phyloP scores from a whole-genome alignment of 2,888 invertebrate genomes.

The Cistogaster globosa region DNA sequence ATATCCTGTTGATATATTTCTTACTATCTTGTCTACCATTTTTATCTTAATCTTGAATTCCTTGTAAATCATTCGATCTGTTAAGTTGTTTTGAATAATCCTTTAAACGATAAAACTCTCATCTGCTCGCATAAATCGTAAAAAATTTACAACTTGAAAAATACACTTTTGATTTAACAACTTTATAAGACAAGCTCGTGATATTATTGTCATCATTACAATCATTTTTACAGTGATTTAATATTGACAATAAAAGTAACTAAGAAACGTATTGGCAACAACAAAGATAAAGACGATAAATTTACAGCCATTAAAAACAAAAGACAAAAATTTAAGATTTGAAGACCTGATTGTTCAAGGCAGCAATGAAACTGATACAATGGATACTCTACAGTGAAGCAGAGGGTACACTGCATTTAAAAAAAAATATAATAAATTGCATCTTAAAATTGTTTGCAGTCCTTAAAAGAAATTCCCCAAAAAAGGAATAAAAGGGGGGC shows the following conservation, averaged over 20 bases:
- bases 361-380: not conserved
- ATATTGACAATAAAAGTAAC: constrained; percentile 54
- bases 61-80: not conserved
- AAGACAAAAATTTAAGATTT: no score
- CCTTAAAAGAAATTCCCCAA: no score
- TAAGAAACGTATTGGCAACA: not conserved
- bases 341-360: no score
- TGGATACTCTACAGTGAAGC: no score
- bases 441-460: no score
- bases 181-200: constrained; percentile 50
- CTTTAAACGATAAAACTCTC: constrained; percentile 13
- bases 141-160: not conserved
- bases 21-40: not conserved
- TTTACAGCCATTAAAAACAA: no score
- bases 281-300: not conserved
- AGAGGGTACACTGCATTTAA: no score
- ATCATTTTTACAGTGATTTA: constrained; percentile 41
- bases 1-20: not conserved
- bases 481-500: no score
- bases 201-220: constrained; percentile 54
- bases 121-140: constrained; percentile 22
- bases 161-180: constrained; percentile 42
- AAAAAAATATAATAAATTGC: no score
- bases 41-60: not conserved
- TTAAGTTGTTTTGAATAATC: constrained; percentile 13